Percentiles rank a stretch among this genome's conserved stretches.
These are phyloP conservation scores for Noturus placidus DNA, from an alignment of 2,113 vertebrate species.

Conservation along the genomic window DNA sequence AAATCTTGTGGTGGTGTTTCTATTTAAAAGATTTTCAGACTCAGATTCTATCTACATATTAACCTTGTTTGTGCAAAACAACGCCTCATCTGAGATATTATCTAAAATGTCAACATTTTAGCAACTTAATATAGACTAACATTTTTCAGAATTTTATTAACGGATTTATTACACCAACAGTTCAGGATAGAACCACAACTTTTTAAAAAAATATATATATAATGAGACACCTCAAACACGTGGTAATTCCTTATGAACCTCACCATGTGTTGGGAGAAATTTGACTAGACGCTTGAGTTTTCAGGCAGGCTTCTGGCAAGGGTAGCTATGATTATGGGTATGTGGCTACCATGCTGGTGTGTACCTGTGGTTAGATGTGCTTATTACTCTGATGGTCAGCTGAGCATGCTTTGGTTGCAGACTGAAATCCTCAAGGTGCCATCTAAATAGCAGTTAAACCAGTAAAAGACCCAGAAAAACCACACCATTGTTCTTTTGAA, in stretches of 20 bases:
- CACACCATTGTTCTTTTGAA: background rate
- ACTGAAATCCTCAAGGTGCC: slow-evolving; percentile 54
- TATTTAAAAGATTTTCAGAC: background rate
- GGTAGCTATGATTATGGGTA: slow-evolving; percentile 63
- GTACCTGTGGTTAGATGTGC: slow-evolving; percentile 55
- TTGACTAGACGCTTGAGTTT: slow-evolving; percentile 1
- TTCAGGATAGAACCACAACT: background rate
- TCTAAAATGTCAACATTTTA: background rate
- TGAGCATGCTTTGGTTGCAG: slow-evolving; percentile 56
- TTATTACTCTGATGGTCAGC: slow-evolving; percentile 43
- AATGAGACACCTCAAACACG: background rate
- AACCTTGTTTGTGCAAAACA: background rate
- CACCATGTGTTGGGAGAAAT: slow-evolving; percentile 25
- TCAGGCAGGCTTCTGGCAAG: slow-evolving; percentile 54
- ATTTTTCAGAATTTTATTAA: background rate
- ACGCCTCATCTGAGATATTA: background rate
- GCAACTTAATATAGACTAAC: background rate
- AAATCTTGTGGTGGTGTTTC: background rate
- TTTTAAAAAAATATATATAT: slow-evolving; percentile 1
- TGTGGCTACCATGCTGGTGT: slow-evolving; percentile 61
- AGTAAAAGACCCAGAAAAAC: slow-evolving; percentile 28
- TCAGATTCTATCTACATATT: background rate
- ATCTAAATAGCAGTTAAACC: slow-evolving; percentile 45
- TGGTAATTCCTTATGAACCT: background rate
- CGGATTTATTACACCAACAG: background rate